Conservation (phyloP, 2,113 vertebrate genomes). For the Notarius lentiginosus region DNA sequence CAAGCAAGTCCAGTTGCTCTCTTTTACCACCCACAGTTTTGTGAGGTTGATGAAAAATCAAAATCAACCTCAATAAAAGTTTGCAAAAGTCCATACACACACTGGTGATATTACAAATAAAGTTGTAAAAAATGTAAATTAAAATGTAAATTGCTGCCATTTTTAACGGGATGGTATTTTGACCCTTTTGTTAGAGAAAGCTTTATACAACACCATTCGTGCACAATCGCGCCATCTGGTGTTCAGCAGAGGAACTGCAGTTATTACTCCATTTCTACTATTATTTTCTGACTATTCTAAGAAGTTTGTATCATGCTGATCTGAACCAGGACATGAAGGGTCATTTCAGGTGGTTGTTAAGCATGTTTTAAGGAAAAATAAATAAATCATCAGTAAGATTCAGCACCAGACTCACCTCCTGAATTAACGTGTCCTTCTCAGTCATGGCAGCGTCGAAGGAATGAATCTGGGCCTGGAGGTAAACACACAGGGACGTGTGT, state of each 20-base stretch:
- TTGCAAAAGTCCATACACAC: not conserved
- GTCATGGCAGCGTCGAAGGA: constrained; percentile 71
- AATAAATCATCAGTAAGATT: not conserved
- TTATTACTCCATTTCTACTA: not conserved
- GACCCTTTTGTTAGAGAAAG: not conserved
- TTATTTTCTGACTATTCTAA: not conserved
- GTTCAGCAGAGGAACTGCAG: not conserved
- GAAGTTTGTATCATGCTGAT: not conserved
- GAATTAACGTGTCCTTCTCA: constrained; percentile 76
- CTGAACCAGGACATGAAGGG: not conserved
- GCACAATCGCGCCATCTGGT: not conserved
- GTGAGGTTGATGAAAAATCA: no score
- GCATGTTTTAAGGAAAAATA: no score
- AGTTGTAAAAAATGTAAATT: not conserved
- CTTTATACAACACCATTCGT: not conserved
- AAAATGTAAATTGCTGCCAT: not conserved
- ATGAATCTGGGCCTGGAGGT: constrained; percentile 74
- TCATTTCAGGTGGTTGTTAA: not conserved
- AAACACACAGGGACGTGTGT: not conserved
- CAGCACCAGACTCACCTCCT: constrained; percentile 73
- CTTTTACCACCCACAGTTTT: no score
- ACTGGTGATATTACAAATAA: not conserved
- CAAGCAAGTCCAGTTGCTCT: no score
- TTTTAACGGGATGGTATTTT: not conserved
- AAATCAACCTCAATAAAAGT: no score